These are phyloP conservation scores for Phymanthus crucifer DNA, from an alignment of 92 coral and sea anemone species.

Conservation along the genomic window DNA sequence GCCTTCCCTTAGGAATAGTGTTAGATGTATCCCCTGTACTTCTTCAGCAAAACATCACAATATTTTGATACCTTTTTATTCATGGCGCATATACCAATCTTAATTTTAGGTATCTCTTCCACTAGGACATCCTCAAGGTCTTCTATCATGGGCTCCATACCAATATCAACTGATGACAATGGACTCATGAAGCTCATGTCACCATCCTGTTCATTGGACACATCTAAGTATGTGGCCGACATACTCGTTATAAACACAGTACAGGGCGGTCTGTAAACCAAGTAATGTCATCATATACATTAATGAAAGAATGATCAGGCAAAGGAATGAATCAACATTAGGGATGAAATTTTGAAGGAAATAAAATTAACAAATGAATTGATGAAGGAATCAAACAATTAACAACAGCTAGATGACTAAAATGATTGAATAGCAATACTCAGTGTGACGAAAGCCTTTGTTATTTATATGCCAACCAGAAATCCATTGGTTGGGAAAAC, in stretches of 20 bases:
- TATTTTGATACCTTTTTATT: constrained; percentile 72
- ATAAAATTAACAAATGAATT: too few species aligned
- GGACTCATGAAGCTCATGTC: constrained; percentile 7
- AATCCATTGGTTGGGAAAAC: too few species aligned
- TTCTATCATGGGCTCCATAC: constrained; percentile 33
- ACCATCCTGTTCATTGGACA: neutral
- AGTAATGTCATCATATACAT: neutral
- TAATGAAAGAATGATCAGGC: neutral
- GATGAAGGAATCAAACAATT: too few species aligned
- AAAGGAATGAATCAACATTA: neutral
- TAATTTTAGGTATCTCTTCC: constrained; percentile 79
- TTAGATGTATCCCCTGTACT: neutral
- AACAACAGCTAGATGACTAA: too few species aligned
- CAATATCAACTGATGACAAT: neutral
- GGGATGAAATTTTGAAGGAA: too few species aligned
- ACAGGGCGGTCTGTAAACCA: neutral
- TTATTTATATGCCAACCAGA: too few species aligned
- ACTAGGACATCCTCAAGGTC: constrained; percentile 65
- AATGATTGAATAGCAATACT: too few species aligned
- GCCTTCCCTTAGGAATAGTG: neutral
- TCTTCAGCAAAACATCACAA: neutral
- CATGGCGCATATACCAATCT: constrained; percentile 95
- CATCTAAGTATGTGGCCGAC: constrained; percentile 46
- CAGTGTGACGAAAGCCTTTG: too few species aligned
- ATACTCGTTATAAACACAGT: neutral